Conservation (phyloP, 35 echinoderm and acorn worm genomes). For the Apostichopus japonicus region DNA sequence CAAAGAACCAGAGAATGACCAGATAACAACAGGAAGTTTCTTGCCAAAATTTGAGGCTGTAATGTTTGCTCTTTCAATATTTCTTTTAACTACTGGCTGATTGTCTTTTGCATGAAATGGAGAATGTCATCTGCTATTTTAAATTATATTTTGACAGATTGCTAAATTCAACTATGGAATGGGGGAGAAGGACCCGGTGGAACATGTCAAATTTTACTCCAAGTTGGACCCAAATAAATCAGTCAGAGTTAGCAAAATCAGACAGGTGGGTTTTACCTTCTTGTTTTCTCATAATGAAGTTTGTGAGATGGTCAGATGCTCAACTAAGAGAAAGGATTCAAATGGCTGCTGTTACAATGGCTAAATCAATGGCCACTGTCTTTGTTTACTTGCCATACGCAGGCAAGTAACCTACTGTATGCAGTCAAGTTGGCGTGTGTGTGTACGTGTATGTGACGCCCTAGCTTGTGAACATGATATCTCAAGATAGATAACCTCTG, state of each 20-base stretch:
- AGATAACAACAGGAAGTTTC: too few relatives aligned
- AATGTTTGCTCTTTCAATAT: too few relatives aligned
- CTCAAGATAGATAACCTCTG: background rate
- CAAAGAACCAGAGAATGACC: too few relatives aligned
- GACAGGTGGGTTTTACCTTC: background rate
- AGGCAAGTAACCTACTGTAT: too few relatives aligned
- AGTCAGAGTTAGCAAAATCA: background rate
- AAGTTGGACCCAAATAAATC: conserved; percentile 66
- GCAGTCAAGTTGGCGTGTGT: too few relatives aligned
- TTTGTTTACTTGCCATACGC: background rate
- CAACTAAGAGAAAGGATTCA: background rate
- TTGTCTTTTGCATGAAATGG: background rate
- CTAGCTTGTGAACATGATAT: background rate
- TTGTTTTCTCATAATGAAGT: background rate
- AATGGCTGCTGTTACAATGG: background rate
- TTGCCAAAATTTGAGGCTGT: too few relatives aligned
- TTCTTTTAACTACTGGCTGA: too few relatives aligned
- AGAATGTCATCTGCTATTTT: too few relatives aligned
- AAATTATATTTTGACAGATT: conserved; percentile 43
- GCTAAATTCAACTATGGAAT: conserved; percentile 85
- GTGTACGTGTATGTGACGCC: background rate
- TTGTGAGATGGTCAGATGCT: background rate
- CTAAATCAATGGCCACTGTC: background rate
- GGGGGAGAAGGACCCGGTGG: conserved; percentile 71
- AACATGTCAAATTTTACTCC: conserved; percentile 78